A percentile compares a stretch with the other conserved stretches of the same genome.
These are phyloP conservation scores for Chrysolina oricalcia DNA, from an alignment of 2,888 invertebrate species.

Conservation along the genomic window DNA sequence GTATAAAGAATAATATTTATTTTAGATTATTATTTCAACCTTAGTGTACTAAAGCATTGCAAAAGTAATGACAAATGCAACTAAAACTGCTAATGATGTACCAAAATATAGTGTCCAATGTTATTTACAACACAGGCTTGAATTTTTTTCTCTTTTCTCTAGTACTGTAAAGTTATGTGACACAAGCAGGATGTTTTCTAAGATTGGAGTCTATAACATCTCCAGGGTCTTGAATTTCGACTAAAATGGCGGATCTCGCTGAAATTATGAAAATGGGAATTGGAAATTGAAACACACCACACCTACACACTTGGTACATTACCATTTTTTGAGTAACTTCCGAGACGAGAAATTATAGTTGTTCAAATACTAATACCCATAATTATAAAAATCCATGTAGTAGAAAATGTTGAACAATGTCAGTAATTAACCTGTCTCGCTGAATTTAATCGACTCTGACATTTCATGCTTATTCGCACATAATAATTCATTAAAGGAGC, in stretches of 20 bases:
- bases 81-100: too few species aligned
- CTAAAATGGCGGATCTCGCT: not conserved
- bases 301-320: not conserved
- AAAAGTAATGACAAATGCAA: too few species aligned
- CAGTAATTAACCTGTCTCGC: conserved; percentile 50
- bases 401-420: conserved; percentile 48
- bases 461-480: conserved; percentile 52
- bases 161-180: too few species aligned
- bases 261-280: not conserved
- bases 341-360: conserved; percentile 11
- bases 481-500: conserved; percentile 27
- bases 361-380: conserved; percentile 38
- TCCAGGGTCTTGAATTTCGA: not conserved
- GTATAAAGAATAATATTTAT: too few species aligned
- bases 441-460: conserved; percentile 43
- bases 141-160: too few species aligned
- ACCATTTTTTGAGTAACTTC: conserved; percentile 9
- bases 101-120: too few species aligned
- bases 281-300: not conserved
- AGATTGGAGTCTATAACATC: too few species aligned
- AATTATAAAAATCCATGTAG: conserved; percentile 44
- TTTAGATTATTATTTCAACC: too few species aligned
- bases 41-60: too few species aligned
- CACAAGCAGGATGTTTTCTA: too few species aligned
- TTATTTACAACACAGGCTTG: too few species aligned